These are phyloP conservation scores for Pelusios castaneus DNA, from an alignment of 2,113 vertebrate species.

Conservation along the genomic window DNA sequence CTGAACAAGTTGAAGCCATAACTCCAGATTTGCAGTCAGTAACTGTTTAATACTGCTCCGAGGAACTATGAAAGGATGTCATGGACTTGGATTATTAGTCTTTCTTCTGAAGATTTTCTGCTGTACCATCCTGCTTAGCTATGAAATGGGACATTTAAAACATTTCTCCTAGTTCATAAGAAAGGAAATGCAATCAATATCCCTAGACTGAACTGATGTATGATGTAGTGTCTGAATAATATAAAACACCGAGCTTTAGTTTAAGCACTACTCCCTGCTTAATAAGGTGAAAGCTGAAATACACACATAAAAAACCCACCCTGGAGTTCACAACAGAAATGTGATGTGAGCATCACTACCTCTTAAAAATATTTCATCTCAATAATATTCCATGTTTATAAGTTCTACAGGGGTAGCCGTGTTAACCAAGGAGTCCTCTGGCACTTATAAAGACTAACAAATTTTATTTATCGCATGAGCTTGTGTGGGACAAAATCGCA, in stretches of 20 bases:
- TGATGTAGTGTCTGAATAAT: not conserved
- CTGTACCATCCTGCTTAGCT: not conserved
- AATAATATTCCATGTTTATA: not conserved
- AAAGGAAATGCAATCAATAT: not conserved
- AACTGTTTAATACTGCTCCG: not conserved
- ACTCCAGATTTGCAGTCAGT: constrained; percentile 49
- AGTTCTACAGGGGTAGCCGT: too few relatives aligned
- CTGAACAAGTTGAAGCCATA: constrained; percentile 50
- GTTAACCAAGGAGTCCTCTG: too few relatives aligned
- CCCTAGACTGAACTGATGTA: constrained; percentile 7
- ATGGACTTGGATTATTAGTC: not conserved
- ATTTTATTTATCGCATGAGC: too few relatives aligned
- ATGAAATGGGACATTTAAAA: constrained; percentile 3
- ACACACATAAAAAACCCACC: fast-evolving
- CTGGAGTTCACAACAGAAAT: not conserved
- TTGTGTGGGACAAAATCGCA: too few relatives aligned
- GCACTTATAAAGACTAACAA: too few relatives aligned
- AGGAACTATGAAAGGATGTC: constrained; percentile 17
- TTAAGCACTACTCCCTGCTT: constrained; percentile 27
- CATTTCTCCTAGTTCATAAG: not conserved
- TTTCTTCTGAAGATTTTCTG: constrained; percentile 7
- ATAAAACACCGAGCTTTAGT: constrained; percentile 24
- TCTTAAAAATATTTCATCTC: not conserved
- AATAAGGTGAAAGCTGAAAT: constrained; percentile 34
- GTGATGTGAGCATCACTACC: not conserved